A percentile compares a stretch with the other conserved stretches of the same genome.
Conservation (phyloP, 1,140 invertebrate genomes). For the Orchestia grillus region DNA sequence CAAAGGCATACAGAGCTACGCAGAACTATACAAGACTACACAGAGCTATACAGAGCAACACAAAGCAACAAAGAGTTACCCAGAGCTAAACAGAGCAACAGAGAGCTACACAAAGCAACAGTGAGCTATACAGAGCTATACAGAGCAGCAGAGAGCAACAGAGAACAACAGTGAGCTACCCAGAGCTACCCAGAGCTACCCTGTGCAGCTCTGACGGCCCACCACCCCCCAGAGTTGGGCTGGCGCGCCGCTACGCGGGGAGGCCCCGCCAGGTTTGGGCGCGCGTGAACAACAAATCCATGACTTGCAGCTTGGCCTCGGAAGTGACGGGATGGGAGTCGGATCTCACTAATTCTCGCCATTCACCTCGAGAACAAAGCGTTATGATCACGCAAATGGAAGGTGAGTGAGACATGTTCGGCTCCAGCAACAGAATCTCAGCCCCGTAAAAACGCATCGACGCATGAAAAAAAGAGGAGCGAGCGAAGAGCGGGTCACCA, state of each 20-base stretch:
- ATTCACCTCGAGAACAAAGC: slow-evolving; percentile 38
- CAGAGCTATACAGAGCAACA: no score
- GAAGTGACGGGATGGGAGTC: slow-evolving; percentile 37
- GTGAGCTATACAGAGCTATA: no score
- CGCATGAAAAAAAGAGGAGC: neutral
- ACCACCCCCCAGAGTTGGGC: no score
- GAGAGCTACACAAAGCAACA: no score
- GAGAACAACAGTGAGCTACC: no score
- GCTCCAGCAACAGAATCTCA: neutral
- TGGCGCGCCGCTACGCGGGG: neutral
- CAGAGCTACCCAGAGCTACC: no score
- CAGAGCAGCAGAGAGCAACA: no score
- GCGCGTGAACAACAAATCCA: neutral
- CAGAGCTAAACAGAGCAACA: no score
- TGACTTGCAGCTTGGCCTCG: slow-evolving; percentile 36
- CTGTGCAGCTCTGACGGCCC: no score
- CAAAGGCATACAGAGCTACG: no score
- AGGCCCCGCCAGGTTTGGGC: neutral
- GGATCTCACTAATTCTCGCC: slow-evolving; percentile 43
- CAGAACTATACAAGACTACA: no score
- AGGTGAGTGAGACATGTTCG: neutral
- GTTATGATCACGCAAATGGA: slow-evolving; percentile 50
- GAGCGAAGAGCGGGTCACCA: neutral
- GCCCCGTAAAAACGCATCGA: neutral
- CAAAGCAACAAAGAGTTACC: no score